Evolutionary conservation across 2,797 vertebrate species (phyloP).

Genomic region (Babyrousa celebensis): DNA sequence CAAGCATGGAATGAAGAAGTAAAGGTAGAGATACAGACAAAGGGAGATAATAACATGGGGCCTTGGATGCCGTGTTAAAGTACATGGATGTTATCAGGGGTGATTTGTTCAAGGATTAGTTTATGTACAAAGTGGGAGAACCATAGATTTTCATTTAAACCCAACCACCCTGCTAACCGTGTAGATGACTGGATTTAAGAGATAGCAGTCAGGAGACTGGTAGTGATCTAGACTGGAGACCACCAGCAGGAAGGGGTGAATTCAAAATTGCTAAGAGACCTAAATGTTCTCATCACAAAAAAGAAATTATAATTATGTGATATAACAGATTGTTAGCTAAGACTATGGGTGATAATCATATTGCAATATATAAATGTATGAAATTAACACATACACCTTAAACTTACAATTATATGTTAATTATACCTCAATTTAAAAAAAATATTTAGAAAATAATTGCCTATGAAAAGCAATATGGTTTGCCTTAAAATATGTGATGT

Average conservation of each 20-base stretch:
- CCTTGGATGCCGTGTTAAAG: slow-evolving; percentile 6
- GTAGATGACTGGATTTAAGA: slow-evolving; percentile 28
- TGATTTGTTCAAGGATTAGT: not conserved
- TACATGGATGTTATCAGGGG: not conserved
- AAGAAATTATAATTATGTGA: not conserved
- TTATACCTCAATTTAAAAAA: not conserved
- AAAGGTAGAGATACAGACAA: slow-evolving; percentile 48
- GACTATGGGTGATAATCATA: not conserved
- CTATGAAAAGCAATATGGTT: slow-evolving; percentile 58
- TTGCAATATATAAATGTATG: slow-evolving; percentile 9
- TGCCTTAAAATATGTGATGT: slow-evolving; percentile 31
- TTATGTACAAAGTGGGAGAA: not conserved
- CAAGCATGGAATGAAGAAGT: slow-evolving; percentile 6
- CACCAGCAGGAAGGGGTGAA: not conserved
- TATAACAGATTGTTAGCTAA: not conserved
- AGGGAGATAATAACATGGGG: slow-evolving; percentile 26
- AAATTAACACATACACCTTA: not conserved
- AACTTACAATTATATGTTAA: slow-evolving; percentile 2
- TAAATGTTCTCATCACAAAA: slow-evolving; percentile 15
- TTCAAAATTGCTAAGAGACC: not conserved
- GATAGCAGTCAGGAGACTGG: not conserved
- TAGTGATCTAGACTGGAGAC: slow-evolving; percentile 23
- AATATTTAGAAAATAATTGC: slow-evolving; percentile 62
- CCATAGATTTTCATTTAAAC: slow-evolving; percentile 38
- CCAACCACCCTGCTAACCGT: not conserved